Base-by-base conservation (phyloP, 2,113 vertebrate species). In the Vulpes lagopus region DNA sequence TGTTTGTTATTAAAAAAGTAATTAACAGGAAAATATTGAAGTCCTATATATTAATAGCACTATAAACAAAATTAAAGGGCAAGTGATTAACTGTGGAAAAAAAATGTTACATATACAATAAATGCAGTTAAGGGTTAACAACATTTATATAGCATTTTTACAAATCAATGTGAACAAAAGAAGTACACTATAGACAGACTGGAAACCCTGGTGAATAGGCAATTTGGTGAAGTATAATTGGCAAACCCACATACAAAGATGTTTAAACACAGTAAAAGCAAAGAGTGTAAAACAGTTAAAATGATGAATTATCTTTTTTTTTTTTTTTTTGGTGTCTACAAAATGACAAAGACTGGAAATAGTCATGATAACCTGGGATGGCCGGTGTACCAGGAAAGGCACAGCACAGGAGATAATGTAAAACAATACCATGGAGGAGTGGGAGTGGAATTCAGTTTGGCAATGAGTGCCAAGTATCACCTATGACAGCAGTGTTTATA, bases 51-150 rank as follows among this genome's bases (percentile, higher is more conserved):
- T 79, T 60, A 73, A 38, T 3, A 94, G 20, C n/a, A 89, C 11
- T 27, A 53, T 43, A 71, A 88, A 95, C 43, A 89, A 67, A 94
- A 82, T 74, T 76, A 73, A 80, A 85, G 71, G 32, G 8, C 35
- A 95, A 53, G 15, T 12, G 71, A 92, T 92, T 91, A 91, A 81
- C 62, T 69, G 30, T 92, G 14, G 51, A 67, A 89, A 65, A 65
- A 38, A 38, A 89, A 85, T 49, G n/a, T 35, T 64, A 49, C 43
- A 64, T 51, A 86, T 25, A 38, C 5, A 88, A 35, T 92, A 81
- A 65, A 89, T 43, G 55, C 8, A 88, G 27, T 27, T 73, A 65
- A 43, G 5, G 17, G 7, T 55, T 69, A 89, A 91, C 2, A 30
- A 51, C 8, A 93, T 62, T 89, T 38, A 51, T 49, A 91, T 93